These are phyloP conservation scores for Xyrichtys novacula DNA, from an alignment of 2,797 vertebrate genomes.

Conservation along the genomic window DNA sequence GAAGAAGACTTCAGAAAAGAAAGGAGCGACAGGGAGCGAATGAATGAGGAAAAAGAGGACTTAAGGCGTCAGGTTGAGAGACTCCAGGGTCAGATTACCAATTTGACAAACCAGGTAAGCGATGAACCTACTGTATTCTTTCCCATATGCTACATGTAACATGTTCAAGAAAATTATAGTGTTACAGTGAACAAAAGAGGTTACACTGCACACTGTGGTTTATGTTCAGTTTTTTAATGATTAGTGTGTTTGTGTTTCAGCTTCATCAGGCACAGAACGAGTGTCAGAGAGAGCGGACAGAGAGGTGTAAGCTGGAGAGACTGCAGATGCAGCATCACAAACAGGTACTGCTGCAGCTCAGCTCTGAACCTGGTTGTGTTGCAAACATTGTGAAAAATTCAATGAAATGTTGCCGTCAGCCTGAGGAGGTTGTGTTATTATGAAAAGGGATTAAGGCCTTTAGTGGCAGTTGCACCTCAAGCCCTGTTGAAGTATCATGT, in stretches of 20 bases:
- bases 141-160: background rate
- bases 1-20: constrained; percentile 98
- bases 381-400: constrained; percentile 6
- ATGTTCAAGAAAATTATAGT: background rate
- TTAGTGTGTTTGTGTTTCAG: constrained; percentile 69
- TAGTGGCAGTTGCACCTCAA: constrained; percentile 7
- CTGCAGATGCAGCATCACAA: constrained; percentile 94
- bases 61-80: constrained; percentile 94
- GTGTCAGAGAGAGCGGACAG: constrained; percentile 91
- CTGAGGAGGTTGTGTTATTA: constrained; percentile 4
- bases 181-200: background rate
- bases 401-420: constrained; percentile 15
- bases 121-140: background rate
- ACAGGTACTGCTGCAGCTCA: constrained; percentile 86
- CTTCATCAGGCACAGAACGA: constrained; percentile 91
- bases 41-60: constrained; percentile 99
- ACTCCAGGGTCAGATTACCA: constrained; percentile 92
- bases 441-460: background rate
- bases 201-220: constrained; percentile 6
- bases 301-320: constrained; percentile 93
- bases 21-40: constrained; percentile 94
- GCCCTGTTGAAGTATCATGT: background rate
- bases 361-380: constrained; percentile 1
- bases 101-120: constrained; percentile 91
- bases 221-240: too few relatives aligned